These are phyloP conservation scores for Dermolepida albohirtum DNA, from an alignment of 2,888 invertebrate genomes.

Conservation along the genomic window DNA sequence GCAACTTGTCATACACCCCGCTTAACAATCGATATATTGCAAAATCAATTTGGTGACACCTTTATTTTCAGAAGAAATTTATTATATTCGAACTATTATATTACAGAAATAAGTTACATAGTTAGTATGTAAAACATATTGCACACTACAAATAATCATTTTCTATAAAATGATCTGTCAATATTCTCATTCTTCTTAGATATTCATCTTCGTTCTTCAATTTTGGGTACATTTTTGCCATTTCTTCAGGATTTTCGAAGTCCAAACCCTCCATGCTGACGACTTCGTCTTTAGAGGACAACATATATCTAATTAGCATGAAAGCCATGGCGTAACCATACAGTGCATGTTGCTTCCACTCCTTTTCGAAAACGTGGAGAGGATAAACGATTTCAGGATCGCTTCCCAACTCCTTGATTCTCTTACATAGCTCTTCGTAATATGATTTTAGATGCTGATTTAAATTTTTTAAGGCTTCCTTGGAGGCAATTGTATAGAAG, in stretches of 20 bases:
- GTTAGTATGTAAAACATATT: background rate
- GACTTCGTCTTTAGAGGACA: conserved; percentile 48
- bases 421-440: conserved; percentile 23
- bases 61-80: too few relatives aligned
- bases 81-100: too few relatives aligned
- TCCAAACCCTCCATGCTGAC: conserved; percentile 45
- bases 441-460: conserved; percentile 32
- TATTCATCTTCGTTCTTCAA: conserved; percentile 24
- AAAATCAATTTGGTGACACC: too few relatives aligned
- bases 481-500: conserved; percentile 35
- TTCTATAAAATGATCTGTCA: conserved; percentile 14
- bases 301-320: conserved; percentile 51
- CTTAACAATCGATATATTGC: too few relatives aligned
- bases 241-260: conserved; percentile 2
- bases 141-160: conserved; percentile 3
- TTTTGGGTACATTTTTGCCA: conserved; percentile 24
- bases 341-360: conserved; percentile 51
- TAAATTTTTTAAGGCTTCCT: conserved; percentile 26
- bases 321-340: conserved; percentile 52
- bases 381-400: conserved; percentile 50
- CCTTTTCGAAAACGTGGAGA: conserved; percentile 47
- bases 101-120: background rate
- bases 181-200: conserved; percentile 1
- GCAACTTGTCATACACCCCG: too few relatives aligned
- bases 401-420: conserved; percentile 33